Base-by-base conservation (phyloP, 1,140 invertebrate genomes). In the Anoplolepis gracilipes region DNA sequence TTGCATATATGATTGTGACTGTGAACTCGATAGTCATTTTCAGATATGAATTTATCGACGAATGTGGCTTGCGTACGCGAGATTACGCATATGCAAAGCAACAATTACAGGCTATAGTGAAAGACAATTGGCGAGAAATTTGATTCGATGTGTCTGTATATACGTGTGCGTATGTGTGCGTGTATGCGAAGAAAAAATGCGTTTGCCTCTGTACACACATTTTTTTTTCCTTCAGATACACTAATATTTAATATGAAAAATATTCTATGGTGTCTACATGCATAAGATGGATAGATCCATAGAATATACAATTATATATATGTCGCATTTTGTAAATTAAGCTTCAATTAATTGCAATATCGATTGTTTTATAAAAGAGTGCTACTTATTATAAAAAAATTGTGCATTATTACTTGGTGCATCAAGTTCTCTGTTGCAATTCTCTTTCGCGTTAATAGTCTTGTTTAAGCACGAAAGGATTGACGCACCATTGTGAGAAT, bases 1-100 rank as follows among this genome's bases (percentile, higher is more conserved):
- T 81, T 49, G 49, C 57, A 72, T 72, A 59, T 33, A 53, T 57
- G 64, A 67, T 72, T n/a, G 53, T 16, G 46, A 49, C 67, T 82
- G 53, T 72, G 67, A 57, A 81, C 25, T 25, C n/a, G 11, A 59
- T 70, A 46, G 19, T 72, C 53, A 59, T 82, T 33, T 82, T 22
- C 16, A 30, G 13, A 42, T 72, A 22, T 72, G 46, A 49, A 81
- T 70, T 57, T 22, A 25, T n/a, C n/a, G 57, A 82, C 57, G 13
- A 39, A 49, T 36, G 13, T 42, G 5, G 10, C 46, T 69, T 19
- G 8, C 39, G 10, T 28, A 11, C 57, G 33, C 49, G 61, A 57
- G 33, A 30, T 55, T 42, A 25, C 46, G 19, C 53, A n/a, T 19
- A 81, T 25, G 22, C 42, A 28, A 42, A 53, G 11, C 11, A 69